Conservation (phyloP, 2,113 vertebrate genomes). For the human region DNA sequence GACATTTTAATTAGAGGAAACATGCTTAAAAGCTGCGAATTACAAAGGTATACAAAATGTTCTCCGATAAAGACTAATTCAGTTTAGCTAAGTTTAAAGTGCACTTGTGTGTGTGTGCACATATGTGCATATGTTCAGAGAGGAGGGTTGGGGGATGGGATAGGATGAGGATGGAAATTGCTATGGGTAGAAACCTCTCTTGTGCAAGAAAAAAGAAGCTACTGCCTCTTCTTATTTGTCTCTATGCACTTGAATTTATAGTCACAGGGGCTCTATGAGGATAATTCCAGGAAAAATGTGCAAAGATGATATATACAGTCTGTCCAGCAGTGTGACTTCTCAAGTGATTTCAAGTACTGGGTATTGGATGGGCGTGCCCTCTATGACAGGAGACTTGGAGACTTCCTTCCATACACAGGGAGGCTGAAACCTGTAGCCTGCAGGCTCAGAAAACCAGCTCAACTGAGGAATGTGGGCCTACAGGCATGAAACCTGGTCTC, state of each 20-base stretch:
- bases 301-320: neutral
- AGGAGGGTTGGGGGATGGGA: neutral
- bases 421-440: conserved; percentile 59
- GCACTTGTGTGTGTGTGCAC: neutral
- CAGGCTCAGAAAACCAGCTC: conserved; percentile 64
- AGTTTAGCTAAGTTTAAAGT: neutral
- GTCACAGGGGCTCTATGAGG: neutral
- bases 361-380: neutral
- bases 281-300: neutral
- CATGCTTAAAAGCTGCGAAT: neutral
- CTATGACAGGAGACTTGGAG: neutral
- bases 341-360: neutral
- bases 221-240: neutral
- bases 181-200: neutral
- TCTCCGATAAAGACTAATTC: neutral
- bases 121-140: neutral
- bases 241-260: neutral
- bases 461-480: conserved; percentile 67
- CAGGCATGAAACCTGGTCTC: conserved; percentile 72
- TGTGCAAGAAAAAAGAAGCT: neutral
- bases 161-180: neutral
- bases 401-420: neutral
- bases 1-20: conserved; percentile 1
- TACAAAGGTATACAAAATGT: neutral
- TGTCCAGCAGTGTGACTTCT: neutral